phyloP scores from a whole-genome alignment of 1,140 invertebrate genomes.

The Apis dorsata region DNA sequence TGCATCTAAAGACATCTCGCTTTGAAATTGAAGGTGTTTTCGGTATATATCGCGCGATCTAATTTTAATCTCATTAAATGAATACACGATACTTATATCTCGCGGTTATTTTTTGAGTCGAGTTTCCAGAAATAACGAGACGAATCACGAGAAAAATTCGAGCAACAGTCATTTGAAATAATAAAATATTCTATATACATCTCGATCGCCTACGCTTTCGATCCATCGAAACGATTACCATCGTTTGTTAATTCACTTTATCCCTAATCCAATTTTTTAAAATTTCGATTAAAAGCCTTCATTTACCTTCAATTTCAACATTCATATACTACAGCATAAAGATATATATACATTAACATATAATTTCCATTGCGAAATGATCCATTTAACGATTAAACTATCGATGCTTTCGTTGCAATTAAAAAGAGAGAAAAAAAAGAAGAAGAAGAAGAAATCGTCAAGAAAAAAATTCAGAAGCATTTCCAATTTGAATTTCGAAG shows the following conservation, averaged over 20 bases:
- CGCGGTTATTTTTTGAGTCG: constrained; percentile 25
- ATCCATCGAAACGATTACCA: too few relatives aligned
- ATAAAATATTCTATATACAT: background rate
- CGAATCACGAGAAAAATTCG: constrained; percentile 29
- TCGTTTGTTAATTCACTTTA: background rate
- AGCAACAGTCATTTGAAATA: background rate
- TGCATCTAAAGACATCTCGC: background rate
- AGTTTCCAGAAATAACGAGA: constrained; percentile 37
- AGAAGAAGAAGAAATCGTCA: background rate
- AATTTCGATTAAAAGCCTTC: background rate
- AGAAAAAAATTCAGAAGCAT: background rate
- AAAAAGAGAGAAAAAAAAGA: background rate
- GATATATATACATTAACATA: background rate
- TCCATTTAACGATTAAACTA: background rate
- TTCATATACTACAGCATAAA: background rate
- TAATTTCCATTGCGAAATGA: too few relatives aligned
- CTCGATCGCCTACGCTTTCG: background rate
- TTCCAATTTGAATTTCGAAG: background rate
- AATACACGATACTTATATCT: background rate
- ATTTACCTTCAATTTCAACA: background rate
- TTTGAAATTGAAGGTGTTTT: constrained; percentile 29
- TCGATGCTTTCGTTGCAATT: background rate
- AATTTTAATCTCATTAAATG: constrained; percentile 44
- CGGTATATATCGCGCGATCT: constrained; percentile 6
- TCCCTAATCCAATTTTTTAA: background rate